Base-by-base conservation (phyloP, 2,888 invertebrate species). In the Drosophila limbata region DNA sequence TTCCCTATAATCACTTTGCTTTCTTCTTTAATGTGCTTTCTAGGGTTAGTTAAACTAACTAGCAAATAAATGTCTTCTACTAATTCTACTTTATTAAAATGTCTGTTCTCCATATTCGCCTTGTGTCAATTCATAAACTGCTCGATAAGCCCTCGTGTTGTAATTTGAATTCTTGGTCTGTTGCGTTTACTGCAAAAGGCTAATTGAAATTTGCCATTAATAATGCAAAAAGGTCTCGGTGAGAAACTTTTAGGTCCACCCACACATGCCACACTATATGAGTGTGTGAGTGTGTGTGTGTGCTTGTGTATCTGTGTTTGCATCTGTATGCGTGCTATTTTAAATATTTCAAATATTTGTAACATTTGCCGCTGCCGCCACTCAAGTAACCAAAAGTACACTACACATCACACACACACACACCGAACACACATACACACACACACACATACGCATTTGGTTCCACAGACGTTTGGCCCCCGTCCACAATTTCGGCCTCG, bases 261-360 rank as follows among this genome's bases (percentile, higher is more conserved):
- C 63, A 79, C 51, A 71, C 61, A 48, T 57, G 21, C 55, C 62
- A 44, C 69, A 67, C 73, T 56, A n/a, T 47, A 21, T 4, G 13
- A 47, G 53, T 60, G 45, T 37, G 15, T 21, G 37, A 25, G n/a
- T 31, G 25, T 50, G 35, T 53, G 31, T 39, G 53, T 45, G 37
- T 48, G 42, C n/a, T n/a, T 60, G 45, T 51, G 47, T 21, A 21
- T 59, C 48, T 56, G 56, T 76, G 68, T 60, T 40, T 61, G 45
- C 56, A 53, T 40, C 51, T 76, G 81, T 83, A 68, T 81, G 81
- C 63, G 69, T 77, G 81, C 75, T 84, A 88, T 86, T 88, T 88
- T 81, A 88, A 85, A 88, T 85, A 88, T 85, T 88, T 88, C 65
- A 88, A 85, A 85, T 88, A 86, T 85, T 86, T 86, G 88, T 84